A percentile compares a stretch with the other conserved stretches of the same genome.
These are phyloP conservation scores for Acanthopleura granulata DNA, from an alignment of 2,888 invertebrate species.

Conservation along the genomic window DNA sequence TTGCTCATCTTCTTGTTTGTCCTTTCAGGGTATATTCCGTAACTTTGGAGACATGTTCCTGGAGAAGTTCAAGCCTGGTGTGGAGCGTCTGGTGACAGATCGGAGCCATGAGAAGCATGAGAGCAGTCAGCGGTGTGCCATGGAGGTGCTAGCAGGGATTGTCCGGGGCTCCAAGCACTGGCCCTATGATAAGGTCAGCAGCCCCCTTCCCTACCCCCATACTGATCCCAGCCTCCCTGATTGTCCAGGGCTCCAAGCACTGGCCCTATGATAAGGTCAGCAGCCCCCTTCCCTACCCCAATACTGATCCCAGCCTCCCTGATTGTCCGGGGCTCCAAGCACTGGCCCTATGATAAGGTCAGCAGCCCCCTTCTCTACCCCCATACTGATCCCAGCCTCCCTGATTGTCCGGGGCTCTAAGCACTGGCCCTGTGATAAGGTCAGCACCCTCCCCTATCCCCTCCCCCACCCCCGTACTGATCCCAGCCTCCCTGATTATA, in stretches of 20 bases:
- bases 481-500: too few species aligned
- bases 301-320: too few species aligned
- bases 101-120: slow-evolving; percentile 77
- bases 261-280: slow-evolving; percentile 77
- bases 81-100: slow-evolving; percentile 76
- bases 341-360: slow-evolving; percentile 79
- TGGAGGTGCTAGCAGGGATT: slow-evolving; percentile 84
- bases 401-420: slow-evolving; percentile 84
- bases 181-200: slow-evolving; percentile 74
- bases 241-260: slow-evolving; percentile 81
- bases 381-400: too few species aligned
- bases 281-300: too few species aligned
- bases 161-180: slow-evolving; percentile 88
- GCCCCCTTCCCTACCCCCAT: too few species aligned
- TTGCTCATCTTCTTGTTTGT: too few species aligned
- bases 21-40: slow-evolving; percentile 77
- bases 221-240: too few species aligned
- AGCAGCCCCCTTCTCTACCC: not conserved
- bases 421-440: slow-evolving; percentile 80
- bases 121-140: slow-evolving; percentile 84
- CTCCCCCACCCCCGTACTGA: too few species aligned
- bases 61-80: slow-evolving; percentile 76
- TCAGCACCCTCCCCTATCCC: slow-evolving; percentile 33
- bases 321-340: slow-evolving; percentile 83
- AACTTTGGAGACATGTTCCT: slow-evolving; percentile 81